phyloP scores from a whole-genome alignment of 2,888 invertebrate species.

The Calliopum simillimum region DNA sequence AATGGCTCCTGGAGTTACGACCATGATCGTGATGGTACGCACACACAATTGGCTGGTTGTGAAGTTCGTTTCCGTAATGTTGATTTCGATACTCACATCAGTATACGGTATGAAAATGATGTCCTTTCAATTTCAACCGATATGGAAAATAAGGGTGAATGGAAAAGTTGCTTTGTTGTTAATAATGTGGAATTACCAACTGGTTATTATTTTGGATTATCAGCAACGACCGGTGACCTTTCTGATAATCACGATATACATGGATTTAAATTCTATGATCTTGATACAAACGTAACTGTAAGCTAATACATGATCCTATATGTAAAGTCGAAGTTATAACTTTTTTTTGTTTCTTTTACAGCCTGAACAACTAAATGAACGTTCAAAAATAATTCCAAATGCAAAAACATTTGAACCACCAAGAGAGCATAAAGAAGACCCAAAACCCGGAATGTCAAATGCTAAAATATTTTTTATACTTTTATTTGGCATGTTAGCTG shows the following conservation, averaged over 20 bases:
- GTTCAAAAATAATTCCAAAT: constrained; percentile 87
- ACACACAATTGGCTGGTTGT: constrained; percentile 96
- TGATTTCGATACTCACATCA: constrained; percentile 89
- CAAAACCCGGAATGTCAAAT: constrained; percentile 88
- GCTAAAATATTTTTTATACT: constrained; percentile 91
- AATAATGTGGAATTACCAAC: constrained; percentile 92
- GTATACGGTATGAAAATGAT: constrained; percentile 92
- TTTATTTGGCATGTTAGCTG: constrained; percentile 83
- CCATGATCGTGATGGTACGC: constrained; percentile 98
- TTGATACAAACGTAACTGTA: constrained; percentile 78
- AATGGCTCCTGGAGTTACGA: constrained; percentile 96
- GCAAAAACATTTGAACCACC: constrained; percentile 92
- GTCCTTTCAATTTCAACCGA: constrained; percentile 91
- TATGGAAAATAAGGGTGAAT: constrained; percentile 89
- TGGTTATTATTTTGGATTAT: constrained; percentile 93
- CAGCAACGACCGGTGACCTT: constrained; percentile 97
- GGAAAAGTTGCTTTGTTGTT: constrained; percentile 94
- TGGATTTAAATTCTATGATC: constrained; percentile 90
- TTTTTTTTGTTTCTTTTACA: constrained; percentile 39
- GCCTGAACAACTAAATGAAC: constrained; percentile 69
- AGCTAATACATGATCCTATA: constrained; percentile 14
- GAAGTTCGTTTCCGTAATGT: constrained; percentile 94
- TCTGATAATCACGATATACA: constrained; percentile 96
- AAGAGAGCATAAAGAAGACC: constrained; percentile 89
- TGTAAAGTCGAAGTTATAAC: background rate